Percentiles rank a stretch among this genome's conserved stretches.
phyloP scores from a whole-genome alignment of 2,888 invertebrate genomes.

The Stenolophus ochropezus region DNA sequence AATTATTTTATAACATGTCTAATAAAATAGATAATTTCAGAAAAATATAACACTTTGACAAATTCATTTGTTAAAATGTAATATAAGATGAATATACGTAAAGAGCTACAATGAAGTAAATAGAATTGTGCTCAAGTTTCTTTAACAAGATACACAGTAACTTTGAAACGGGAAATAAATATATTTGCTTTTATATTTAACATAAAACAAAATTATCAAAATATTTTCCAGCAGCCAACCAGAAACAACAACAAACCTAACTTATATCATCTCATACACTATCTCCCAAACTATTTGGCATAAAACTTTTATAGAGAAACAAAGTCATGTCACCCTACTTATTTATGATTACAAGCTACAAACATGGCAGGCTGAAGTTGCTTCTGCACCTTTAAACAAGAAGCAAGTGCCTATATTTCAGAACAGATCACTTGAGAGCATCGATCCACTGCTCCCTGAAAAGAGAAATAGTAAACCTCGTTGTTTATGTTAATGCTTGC shows the following conservation, averaged over 20 bases:
- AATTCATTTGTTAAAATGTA: too few relatives aligned
- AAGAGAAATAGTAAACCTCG: conserved; percentile 37
- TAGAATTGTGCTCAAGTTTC: not conserved
- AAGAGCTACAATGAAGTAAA: not conserved
- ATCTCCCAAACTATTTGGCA: not conserved
- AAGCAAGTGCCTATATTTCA: conserved; percentile 8
- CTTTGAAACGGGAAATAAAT: too few relatives aligned
- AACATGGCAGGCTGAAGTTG: not conserved
- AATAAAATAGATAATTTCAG: too few relatives aligned
- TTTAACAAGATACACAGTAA: too few relatives aligned
- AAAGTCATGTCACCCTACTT: conserved; percentile 21
- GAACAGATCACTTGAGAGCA: not conserved
- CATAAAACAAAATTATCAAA: not conserved
- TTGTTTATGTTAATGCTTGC: conserved; percentile 39
- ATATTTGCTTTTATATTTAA: not conserved
- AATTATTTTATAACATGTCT: too few relatives aligned
- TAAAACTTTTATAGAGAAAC: conserved; percentile 30
- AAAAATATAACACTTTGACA: too few relatives aligned
- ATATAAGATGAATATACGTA: not conserved
- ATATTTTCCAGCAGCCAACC: not conserved
- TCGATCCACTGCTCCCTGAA: not conserved
- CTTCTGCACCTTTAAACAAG: not conserved
- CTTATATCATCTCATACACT: not conserved
- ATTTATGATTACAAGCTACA: conserved; percentile 27
- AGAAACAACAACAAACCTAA: not conserved